Base-by-base conservation (phyloP, 2,113 vertebrate species). In the Larimichthys polyactis region DNA sequence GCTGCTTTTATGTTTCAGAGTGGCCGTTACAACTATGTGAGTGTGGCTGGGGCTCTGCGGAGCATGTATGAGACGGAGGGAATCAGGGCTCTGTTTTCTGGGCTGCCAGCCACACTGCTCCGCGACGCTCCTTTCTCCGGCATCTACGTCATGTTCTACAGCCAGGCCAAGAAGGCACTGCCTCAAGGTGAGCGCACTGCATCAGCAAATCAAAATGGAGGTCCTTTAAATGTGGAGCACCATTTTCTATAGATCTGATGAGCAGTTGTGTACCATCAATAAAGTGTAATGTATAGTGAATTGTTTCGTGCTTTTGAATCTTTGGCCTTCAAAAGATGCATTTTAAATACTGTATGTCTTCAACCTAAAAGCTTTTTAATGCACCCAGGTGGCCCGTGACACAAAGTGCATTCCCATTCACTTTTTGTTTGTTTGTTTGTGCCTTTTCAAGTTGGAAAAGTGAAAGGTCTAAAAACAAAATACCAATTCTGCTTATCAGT, bases 101-200 rank as follows among this genome's bases (percentile, higher is more conserved):
- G 98, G 22, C 94, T 99, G 74, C 96, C 97, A 0, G 98, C 98
- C 3, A 99, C 98, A 0, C 94, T 99, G 71, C 96, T 99, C 19
- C 93, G 98, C 12, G 98, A 99, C 0, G 97, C 97, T 0, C 98
- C 98, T 0, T 99, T 99, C 86, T 99, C 98, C 0, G 98, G 98
- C 67, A 97, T 99, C 91, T 99, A 99, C 78, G 94, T 99, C 90
- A 99, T 99, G 98, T 98, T 99, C 92, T 99, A 99, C 91, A 97
- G 95, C 16, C 97, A 99, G 93, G 94, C 97, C 90, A 99, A 97
- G 94, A 94, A 80, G 40, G 20, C 95, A 1, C 85, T 96, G 19
- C 95, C 89, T 84, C 94, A 62, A 91, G 97, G 95, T 97, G 89
- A 78, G 92, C 71, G 2, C 16, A 5, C 43, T 11, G 0, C 60